Percentiles rank a stretch among this genome's conserved stretches.
Conservation (phyloP, 2,113 vertebrate species). For the Cyprinodon tularosa region DNA sequence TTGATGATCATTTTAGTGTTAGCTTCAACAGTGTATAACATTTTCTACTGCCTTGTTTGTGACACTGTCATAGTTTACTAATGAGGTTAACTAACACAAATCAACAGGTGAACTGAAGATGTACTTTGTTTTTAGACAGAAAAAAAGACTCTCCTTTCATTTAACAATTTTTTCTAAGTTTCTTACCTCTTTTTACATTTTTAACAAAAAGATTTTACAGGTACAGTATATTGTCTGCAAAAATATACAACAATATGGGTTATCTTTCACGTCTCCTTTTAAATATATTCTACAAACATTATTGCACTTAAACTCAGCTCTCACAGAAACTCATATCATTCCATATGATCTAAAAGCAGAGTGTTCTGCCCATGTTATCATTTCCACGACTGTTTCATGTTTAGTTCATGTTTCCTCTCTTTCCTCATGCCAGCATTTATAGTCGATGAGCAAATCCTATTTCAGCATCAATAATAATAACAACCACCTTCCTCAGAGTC, state of each 20-base stretch:
- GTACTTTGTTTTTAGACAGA: neutral
- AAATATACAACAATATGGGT: neutral
- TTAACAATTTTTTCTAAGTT: neutral
- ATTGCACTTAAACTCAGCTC: neutral
- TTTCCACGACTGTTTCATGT: neutral
- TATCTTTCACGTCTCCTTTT: neutral
- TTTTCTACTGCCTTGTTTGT: neutral
- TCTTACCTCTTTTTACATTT: neutral
- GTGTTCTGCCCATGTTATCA: neutral
- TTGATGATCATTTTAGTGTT: neutral
- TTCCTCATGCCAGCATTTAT: constrained; percentile 1
- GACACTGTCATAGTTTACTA: neutral
- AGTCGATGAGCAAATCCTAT: constrained; percentile 16
- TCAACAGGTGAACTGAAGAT: neutral
- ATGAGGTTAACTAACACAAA: neutral
- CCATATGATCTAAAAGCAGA: neutral
- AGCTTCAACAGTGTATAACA: neutral
- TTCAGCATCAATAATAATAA: constrained; percentile 7
- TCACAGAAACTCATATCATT: neutral
- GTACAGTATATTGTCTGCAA: neutral
- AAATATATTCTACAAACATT: neutral
- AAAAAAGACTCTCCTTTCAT: too few relatives aligned
- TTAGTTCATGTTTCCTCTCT: constrained; percentile 2
- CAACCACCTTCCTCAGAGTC: constrained; percentile 19
- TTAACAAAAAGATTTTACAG: neutral